Conservation (phyloP, 1,140 invertebrate species). For the Sweltsa coloradensis region DNA sequence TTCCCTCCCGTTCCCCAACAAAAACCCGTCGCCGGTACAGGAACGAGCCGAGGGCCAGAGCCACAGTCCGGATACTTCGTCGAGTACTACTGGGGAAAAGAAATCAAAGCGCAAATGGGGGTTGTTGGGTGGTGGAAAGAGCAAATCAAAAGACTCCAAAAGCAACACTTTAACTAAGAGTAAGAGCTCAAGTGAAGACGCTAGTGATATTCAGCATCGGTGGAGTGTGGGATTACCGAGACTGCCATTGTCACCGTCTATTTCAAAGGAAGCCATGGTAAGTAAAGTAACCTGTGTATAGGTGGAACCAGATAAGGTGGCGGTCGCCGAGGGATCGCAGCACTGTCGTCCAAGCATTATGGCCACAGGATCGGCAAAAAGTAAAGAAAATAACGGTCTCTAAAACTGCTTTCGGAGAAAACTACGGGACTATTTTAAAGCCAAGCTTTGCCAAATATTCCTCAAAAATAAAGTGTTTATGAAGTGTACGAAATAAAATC, state of each 20-base stretch:
- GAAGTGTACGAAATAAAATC: too few relatives aligned
- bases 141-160: slow-evolving; percentile 13
- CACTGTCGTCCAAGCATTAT: too few relatives aligned
- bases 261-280: slow-evolving; percentile 64
- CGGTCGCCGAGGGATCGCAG: too few relatives aligned
- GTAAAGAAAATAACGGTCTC: too few relatives aligned
- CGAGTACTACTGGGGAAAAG: not conserved
- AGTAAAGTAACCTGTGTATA: slow-evolving; percentile 23
- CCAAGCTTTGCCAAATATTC: too few relatives aligned
- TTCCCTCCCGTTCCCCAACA: slow-evolving; percentile 5
- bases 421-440: too few relatives aligned
- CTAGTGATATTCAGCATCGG: slow-evolving; percentile 33
- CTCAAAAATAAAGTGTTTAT: too few relatives aligned
- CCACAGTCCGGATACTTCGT: not conserved
- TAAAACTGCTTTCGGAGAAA: too few relatives aligned
- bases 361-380: too few relatives aligned
- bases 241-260: slow-evolving; percentile 52
- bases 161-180: not conserved
- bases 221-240: slow-evolving; percentile 52
- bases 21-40: not conserved
- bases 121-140: slow-evolving; percentile 19
- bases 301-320: too few relatives aligned
- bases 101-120: slow-evolving; percentile 20
- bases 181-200: not conserved
- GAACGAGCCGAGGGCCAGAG: not conserved